These are phyloP conservation scores for Micromys minutus DNA, from an alignment of 2,113 vertebrate species.

Conservation along the genomic window DNA sequence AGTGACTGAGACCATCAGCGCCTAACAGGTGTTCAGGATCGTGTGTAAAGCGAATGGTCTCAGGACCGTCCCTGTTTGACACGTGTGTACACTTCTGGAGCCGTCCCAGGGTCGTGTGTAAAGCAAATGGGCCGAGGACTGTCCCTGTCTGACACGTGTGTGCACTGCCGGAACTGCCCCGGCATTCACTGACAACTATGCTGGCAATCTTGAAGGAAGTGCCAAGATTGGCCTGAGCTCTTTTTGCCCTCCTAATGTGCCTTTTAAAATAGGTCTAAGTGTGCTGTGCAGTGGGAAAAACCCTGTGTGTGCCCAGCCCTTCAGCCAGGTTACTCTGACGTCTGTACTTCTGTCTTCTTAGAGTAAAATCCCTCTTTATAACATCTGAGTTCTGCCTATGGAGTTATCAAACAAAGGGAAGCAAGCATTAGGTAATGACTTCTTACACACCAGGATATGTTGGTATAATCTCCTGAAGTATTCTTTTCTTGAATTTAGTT, in stretches of 20 bases:
- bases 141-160: conserved; percentile 65
- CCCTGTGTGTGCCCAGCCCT: not conserved
- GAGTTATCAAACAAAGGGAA: not conserved
- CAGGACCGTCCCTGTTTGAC: conserved; percentile 65
- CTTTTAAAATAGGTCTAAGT: conserved; percentile 70
- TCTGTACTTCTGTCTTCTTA: not conserved
- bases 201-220: conserved; percentile 67
- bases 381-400: not conserved
- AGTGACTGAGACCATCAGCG: conserved; percentile 76
- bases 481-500: conserved; percentile 32
- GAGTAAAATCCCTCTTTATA: not conserved
- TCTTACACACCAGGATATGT: not conserved
- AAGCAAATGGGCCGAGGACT: conserved; percentile 64
- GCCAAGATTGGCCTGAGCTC: conserved; percentile 75
- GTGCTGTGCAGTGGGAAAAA: conserved; percentile 50
- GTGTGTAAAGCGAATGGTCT: conserved; percentile 71
- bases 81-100: conserved; percentile 64
- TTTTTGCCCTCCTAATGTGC: conserved; percentile 66
- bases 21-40: conserved; percentile 78
- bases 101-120: conserved; percentile 58
- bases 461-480: not conserved
- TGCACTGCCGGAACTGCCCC: conserved; percentile 51
- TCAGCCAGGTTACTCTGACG: conserved; percentile 28
- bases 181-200: conserved; percentile 77
- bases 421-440: conserved; percentile 20